Evolutionary conservation across 2,888 invertebrate genomes (phyloP).

Genomic region (Callimorpha dominula): DNA sequence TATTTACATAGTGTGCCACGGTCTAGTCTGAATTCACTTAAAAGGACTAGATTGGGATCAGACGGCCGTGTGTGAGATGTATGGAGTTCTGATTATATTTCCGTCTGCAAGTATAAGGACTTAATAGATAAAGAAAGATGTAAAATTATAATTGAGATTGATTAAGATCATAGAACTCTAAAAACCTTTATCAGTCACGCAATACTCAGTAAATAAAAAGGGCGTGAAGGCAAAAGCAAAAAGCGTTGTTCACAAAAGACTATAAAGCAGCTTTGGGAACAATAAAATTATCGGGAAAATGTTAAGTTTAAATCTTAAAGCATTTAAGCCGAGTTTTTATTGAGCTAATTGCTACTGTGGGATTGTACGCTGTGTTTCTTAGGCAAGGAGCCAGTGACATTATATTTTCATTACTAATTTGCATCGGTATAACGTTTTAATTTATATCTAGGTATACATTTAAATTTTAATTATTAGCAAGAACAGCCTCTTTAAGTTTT

Average conservation of each 20-base stretch:
- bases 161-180: too few relatives aligned
- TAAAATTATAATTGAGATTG: too few relatives aligned
- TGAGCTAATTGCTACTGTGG: conserved; percentile 66
- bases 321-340: conserved; percentile 61
- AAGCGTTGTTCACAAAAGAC: conserved; percentile 35
- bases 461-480: not conserved
- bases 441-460: not conserved
- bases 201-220: conserved; percentile 7
- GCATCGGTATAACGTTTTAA: not conserved
- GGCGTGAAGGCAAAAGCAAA: conserved; percentile 36
- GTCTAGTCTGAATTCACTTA: too few relatives aligned
- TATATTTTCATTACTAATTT: not conserved
- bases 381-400: conserved; percentile 7
- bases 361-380: conserved; percentile 46
- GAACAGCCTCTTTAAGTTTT: not conserved
- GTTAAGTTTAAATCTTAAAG: conserved; percentile 44
- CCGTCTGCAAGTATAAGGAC: too few relatives aligned
- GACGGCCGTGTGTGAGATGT: too few relatives aligned
- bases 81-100: too few relatives aligned
- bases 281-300: conserved; percentile 47
- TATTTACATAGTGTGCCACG: not conserved
- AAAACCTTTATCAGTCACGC: too few relatives aligned
- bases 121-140: too few relatives aligned
- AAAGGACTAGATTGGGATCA: too few relatives aligned
- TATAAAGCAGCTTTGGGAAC: conserved; percentile 40